Conservation (phyloP, 2,113 vertebrate genomes). For the Cathartes aura region DNA sequence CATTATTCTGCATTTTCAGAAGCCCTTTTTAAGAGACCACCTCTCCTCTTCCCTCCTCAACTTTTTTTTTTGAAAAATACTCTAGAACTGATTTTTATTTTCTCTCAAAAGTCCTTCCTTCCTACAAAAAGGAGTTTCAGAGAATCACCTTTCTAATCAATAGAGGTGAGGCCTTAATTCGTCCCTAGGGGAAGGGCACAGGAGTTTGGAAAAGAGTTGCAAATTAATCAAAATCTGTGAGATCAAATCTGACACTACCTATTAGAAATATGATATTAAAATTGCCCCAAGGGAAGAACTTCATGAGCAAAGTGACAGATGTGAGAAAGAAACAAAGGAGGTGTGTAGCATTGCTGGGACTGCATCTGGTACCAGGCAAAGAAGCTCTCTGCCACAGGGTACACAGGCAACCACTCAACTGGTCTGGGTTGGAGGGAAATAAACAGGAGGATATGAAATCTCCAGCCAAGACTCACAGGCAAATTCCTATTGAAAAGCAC, state of each 20-base stretch:
- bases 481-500: background rate
- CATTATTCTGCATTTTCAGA: background rate
- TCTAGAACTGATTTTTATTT: background rate
- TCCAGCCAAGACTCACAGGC: background rate
- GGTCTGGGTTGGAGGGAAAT: background rate
- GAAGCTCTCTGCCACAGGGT: background rate
- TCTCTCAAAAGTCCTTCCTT: background rate
- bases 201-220: background rate
- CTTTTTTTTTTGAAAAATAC: background rate
- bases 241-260: background rate
- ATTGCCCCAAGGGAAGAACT: background rate
- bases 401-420: background rate
- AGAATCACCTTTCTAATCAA: background rate
- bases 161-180: background rate
- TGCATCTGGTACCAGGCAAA: background rate
- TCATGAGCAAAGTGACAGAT: background rate
- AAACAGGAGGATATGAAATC: background rate
- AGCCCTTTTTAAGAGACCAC: background rate
- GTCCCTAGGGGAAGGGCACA: background rate
- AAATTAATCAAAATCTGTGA: conserved; percentile 32
- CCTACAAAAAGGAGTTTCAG: background rate
- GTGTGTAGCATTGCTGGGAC: background rate
- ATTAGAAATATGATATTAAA: conserved; percentile 25
- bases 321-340: background rate
- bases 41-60: background rate